These are phyloP conservation scores for Heterohyrax brucei DNA, from an alignment of 2,797 vertebrate genomes.

Conservation along the genomic window DNA sequence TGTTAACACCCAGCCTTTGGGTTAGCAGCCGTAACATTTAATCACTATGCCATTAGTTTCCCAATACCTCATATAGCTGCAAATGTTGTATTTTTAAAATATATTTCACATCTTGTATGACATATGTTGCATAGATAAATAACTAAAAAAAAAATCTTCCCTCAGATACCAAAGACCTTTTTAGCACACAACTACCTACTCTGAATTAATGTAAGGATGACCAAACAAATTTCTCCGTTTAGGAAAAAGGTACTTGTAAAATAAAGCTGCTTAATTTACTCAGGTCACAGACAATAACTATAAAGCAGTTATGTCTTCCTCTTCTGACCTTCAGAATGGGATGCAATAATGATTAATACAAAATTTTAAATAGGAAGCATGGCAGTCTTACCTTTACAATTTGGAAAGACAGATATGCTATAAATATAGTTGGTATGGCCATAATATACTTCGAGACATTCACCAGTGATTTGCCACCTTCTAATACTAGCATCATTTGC, in stretches of 20 bases:
- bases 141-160: slow-evolving; percentile 40
- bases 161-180: slow-evolving; percentile 23
- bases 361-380: not conserved
- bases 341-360: slow-evolving; percentile 27
- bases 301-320: not conserved
- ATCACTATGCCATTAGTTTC: too few species aligned
- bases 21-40: too few species aligned
- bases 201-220: slow-evolving; percentile 45
- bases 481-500: slow-evolving; percentile 97
- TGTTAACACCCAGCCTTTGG: too few species aligned
- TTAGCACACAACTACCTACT: slow-evolving; percentile 11
- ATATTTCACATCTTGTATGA: not conserved
- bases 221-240: slow-evolving; percentile 41
- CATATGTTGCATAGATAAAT: slow-evolving; percentile 25
- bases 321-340: not conserved
- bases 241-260: not conserved
- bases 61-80: not conserved
- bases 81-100: slow-evolving; percentile 46
- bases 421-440: slow-evolving; percentile 99
- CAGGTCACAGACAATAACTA: not conserved
- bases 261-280: slow-evolving; percentile 65
- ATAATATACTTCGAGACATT: slow-evolving; percentile 96
- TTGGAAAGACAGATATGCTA: slow-evolving; percentile 96
- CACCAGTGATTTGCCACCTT: slow-evolving; percentile 96
- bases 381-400: slow-evolving; percentile 93